Percentiles rank a stretch among this genome's conserved stretches.
phyloP scores from a whole-genome alignment of 30 jellyfish, hydroid and myxozoan species.

The Aurelia coerulea region DNA sequence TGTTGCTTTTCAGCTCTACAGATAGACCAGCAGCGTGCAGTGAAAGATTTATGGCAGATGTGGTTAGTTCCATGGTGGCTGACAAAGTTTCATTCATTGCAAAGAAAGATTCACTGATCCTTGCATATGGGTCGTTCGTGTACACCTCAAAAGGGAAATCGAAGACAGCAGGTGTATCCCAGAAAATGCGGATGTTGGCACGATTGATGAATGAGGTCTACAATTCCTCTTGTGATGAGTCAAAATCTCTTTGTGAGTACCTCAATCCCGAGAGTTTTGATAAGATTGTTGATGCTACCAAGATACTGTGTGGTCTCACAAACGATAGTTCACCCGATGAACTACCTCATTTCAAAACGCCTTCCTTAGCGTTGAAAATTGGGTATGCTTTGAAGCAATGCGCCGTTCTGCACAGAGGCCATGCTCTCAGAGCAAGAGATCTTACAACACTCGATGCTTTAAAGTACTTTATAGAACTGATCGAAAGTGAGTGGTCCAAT shows the following conservation, averaged over 20 bases:
- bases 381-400: slow-evolving; percentile 36
- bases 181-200: slow-evolving; percentile 33
- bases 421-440: slow-evolving; percentile 19
- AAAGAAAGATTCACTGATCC: slow-evolving; percentile 16
- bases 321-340: slow-evolving; percentile 1
- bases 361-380: slow-evolving; percentile 28
- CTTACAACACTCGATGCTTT: background rate
- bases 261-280: slow-evolving; percentile 40
- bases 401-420: slow-evolving; percentile 41
- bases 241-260: slow-evolving; percentile 6
- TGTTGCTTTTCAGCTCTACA: slow-evolving; percentile 11
- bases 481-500: slow-evolving; percentile 25
- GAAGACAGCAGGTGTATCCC: slow-evolving; percentile 5
- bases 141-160: background rate
- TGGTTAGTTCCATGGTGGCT: slow-evolving; percentile 20
- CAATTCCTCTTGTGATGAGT: background rate
- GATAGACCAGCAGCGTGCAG: background rate
- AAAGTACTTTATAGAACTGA: slow-evolving; percentile 19
- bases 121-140: slow-evolving; percentile 1
- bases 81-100: slow-evolving; percentile 33
- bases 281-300: slow-evolving; percentile 18
- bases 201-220: slow-evolving; percentile 15
- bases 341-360: slow-evolving; percentile 22
- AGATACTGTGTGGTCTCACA: slow-evolving; percentile 31
- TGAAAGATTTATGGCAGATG: slow-evolving; percentile 10